Conservation (phyloP, 2,888 invertebrate species). For the Caenorhabditis becei region DNA sequence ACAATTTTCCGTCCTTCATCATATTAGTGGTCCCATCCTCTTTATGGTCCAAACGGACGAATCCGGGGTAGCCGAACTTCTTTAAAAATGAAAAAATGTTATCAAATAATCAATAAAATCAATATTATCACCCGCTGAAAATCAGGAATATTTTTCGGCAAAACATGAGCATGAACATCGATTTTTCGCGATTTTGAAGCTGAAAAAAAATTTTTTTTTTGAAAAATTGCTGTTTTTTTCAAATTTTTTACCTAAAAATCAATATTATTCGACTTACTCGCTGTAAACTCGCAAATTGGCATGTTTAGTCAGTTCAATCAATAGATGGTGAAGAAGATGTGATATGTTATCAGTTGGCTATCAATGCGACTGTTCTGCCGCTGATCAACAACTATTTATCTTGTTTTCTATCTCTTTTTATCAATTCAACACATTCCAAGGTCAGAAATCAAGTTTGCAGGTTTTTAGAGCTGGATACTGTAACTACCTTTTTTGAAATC, state of each 20-base stretch:
- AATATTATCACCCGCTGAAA: conserved; percentile 82
- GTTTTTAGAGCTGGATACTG: no score
- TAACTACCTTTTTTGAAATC: no score
- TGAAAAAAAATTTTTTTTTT: no score
- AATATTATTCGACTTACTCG: no score
- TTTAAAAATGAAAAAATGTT: conserved; percentile 21
- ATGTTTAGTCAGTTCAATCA: no score
- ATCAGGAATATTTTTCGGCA: conserved; percentile 84
- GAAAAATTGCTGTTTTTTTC: no score
- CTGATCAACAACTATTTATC: no score
- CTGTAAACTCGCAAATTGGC: conserved; percentile 54
- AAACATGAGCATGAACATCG: conserved; percentile 84
- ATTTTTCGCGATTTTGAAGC: conserved; percentile 82
- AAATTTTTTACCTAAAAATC: no score
- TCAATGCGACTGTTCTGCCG: no score
- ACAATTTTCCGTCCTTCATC: conserved; percentile 84
- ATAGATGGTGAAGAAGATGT: not conserved
- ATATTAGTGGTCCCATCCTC: conserved; percentile 82
- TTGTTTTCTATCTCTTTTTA: no score
- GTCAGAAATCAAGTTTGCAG: no score
- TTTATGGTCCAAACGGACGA: conserved; percentile 83
- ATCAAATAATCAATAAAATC: not conserved
- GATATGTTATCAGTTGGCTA: not conserved
- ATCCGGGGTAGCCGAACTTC: conserved; percentile 85
- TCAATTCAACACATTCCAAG: no score